These are phyloP conservation scores for Calameuta idolon DNA, from an alignment of 2,888 invertebrate genomes.

Conservation along the genomic window DNA sequence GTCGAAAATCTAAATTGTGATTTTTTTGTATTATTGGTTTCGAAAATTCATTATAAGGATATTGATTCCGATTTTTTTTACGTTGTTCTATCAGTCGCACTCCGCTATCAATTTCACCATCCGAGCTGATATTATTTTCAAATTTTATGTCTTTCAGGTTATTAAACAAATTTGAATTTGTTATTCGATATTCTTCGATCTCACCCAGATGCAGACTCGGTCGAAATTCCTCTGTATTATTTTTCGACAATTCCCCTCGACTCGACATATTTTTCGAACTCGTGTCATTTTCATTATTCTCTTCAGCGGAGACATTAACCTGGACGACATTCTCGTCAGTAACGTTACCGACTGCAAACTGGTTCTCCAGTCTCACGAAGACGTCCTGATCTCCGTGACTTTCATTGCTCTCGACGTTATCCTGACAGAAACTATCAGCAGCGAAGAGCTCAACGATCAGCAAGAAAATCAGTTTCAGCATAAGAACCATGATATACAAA, in stretches of 20 bases:
- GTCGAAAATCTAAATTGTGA: not conserved
- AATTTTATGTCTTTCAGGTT: conserved; percentile 42
- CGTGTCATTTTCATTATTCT: not conserved
- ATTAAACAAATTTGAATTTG: conserved; percentile 39
- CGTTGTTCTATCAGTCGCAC: not conserved
- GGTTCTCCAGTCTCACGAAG: conserved; percentile 21
- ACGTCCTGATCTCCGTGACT: conserved; percentile 11
- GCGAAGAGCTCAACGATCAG: conserved; percentile 6
- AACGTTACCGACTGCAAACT: conserved; percentile 21
- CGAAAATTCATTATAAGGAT: not conserved
- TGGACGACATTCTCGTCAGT: not conserved
- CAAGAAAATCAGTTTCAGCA: conserved; percentile 7
- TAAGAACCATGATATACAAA: not conserved
- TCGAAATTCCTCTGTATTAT: conserved; percentile 30
- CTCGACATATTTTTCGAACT: not conserved
- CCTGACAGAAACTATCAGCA: conserved; percentile 9
- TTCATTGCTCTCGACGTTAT: not conserved
- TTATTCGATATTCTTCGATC: conserved; percentile 36
- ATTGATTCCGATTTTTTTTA: conserved; percentile 19
- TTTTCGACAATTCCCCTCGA: not conserved
- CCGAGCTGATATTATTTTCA: conserved; percentile 25
- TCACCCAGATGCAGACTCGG: conserved; percentile 54
- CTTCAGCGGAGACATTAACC: not conserved
- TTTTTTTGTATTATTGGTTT: not conserved
- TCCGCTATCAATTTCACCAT: not conserved